Base-by-base conservation (phyloP, 2,888 invertebrate species). In the Alentia gelatinosa region DNA sequence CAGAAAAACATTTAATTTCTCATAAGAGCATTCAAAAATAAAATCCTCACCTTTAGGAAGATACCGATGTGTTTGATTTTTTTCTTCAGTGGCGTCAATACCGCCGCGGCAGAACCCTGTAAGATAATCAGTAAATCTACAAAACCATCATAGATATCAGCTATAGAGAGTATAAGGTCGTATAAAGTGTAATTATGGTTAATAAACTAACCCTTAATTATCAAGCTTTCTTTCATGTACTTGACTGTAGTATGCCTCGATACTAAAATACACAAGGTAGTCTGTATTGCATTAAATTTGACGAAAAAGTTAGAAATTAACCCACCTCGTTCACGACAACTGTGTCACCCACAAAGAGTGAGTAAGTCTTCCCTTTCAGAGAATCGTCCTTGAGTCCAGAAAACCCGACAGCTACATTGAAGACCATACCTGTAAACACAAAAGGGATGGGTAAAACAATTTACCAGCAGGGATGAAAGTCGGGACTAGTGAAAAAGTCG, bases 301-400 rank as follows among this genome's bases (percentile, higher is more conserved):
- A 47, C 19, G 19, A 12, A 47, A 47, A 19, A 19, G 9, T 12
- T 47, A 47, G 47, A 47, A 47, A 47, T 47, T 47, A 19, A 93
- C 95, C 93, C 95, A 97, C 98, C 94, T 99, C 99, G 94, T 98
- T 98, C 0, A 99, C 98, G 93, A 98, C 96, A n/a, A 99, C 98
- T 26, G 99, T 99, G 96, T 99, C 99, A 1, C 99, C 99, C 94
- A 99, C 97, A 95, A 99, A 99, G 1, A 99, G 97, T 0, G 99
- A 99, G 95, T 99, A 99, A 0, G 97, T 97, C 97, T 99, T 99
- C n/a, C 95, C 95, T 7, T 97, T 97, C 0, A 98, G 97, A 35
- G 98, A 98, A 92, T 97, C 97, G 96, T 99, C 99, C 15, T 97
- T 97, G 84, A 99, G 97, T 95, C 98, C 98, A 0, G 98, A 97